Evolutionary conservation across 2,888 invertebrate species (phyloP), one percentile per base, ranked within the genome.

Genomic region (Petrophora chlorosata): DNA sequence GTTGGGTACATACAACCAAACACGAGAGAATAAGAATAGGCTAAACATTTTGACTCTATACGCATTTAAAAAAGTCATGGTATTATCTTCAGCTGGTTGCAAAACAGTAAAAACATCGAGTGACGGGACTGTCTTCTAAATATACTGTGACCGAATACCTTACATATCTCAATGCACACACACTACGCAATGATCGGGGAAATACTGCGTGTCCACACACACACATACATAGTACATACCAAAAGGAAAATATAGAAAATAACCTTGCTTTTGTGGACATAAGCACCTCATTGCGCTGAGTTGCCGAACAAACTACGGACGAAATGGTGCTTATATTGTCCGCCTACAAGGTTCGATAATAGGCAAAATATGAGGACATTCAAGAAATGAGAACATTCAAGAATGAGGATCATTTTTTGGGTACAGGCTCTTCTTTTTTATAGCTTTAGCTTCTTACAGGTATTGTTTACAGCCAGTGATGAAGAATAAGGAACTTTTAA

Each of bases 211-310:
- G 9, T 43, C 10, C 12, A 23, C 38, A 3, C 38, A 39, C 33
- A 38, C 26, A 45, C n/a, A n/a, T 7, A 23, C 22, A 13, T 13
- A n/a, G 1, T 22, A 23, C 9, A 10, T 1, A 10, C 10, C 3
- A 14, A 26, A 19, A n/a, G 38, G 30, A 23, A 10, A 45, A 35
- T 40, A 47, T 34, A 40, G 34, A 15, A 41, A 41, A 35, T 47
- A 35, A 29, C 29, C 13, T 35, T 8, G 13, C 30, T 28, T 48
- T 48, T 25, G 48, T 28, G 41, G 42, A 42, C 36, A 48, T 42
- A 48, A 48, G 36, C 33, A 38, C 29, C 48, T 17, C 41, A 36
- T 48, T 48, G 13, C 5, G 25, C 4, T 30, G 22, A 28, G 10
- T 14, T 32, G 36, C 30, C 36, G 29, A 22, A 12, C 39, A 34